Percentiles rank a stretch among this genome's conserved stretches.
These are phyloP conservation scores for Eledona agricola DNA, from an alignment of 2,888 invertebrate genomes.

Conservation along the genomic window DNA sequence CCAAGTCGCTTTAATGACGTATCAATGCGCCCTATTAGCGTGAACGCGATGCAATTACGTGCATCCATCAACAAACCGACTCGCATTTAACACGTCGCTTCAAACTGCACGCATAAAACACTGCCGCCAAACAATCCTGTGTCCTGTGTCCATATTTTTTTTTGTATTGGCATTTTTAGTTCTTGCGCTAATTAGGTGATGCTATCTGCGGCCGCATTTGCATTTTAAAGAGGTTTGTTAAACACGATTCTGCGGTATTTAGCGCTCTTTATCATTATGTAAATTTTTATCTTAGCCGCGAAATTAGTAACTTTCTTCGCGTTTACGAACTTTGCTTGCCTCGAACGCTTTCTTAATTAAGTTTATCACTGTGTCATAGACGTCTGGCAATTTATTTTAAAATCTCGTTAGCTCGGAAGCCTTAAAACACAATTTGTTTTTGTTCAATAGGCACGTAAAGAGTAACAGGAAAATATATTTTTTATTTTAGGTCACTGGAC, in stretches of 20 bases:
- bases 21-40: conserved; percentile 37
- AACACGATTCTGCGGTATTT: conserved; percentile 43
- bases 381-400: conserved; percentile 42
- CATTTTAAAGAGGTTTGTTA: conserved; percentile 43
- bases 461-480: conserved; percentile 36
- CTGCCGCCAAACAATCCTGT: conserved; percentile 5
- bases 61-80: conserved; percentile 30
- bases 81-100: conserved; percentile 1
- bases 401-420: conserved; percentile 40
- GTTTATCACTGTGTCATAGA: conserved; percentile 44
- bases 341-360: conserved; percentile 42
- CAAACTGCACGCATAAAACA: conserved; percentile 2
- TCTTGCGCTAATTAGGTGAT: conserved; percentile 42
- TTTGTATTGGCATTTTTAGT: conserved; percentile 15
- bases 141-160: conserved; percentile 1
- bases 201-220: conserved; percentile 41
- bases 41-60: conserved; percentile 28
- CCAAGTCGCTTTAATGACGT: conserved; percentile 35
- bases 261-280: conserved; percentile 45
- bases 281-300: conserved; percentile 45
- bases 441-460: conserved; percentile 24
- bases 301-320: conserved; percentile 43
- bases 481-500: conserved; percentile 21
- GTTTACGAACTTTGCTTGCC: conserved; percentile 25
- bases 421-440: conserved; percentile 34